Evolutionary conservation across 2,888 invertebrate genomes (phyloP).

Genomic region (Drosophila austrosaltans): DNA sequence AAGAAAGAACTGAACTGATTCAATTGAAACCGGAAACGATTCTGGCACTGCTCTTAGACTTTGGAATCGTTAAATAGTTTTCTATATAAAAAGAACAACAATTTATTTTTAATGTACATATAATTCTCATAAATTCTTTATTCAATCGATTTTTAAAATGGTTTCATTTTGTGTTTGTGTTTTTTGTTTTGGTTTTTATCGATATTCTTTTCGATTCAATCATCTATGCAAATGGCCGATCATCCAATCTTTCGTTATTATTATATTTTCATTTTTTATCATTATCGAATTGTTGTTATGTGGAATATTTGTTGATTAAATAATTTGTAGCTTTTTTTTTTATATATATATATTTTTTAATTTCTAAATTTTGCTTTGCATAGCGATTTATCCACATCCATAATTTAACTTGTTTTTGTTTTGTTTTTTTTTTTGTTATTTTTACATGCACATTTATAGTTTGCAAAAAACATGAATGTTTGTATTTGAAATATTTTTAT

Average conservation of each 20-base stretch:
- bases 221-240: constrained; percentile 70
- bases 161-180: constrained; percentile 42
- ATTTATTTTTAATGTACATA: constrained; percentile 67
- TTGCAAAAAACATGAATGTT: constrained; percentile 73
- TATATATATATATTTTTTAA: constrained; percentile 55
- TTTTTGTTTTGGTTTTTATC: constrained; percentile 34
- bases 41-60: too few relatives aligned
- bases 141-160: constrained; percentile 81
- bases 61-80: not conserved
- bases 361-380: constrained; percentile 46
- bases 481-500: constrained; percentile 21
- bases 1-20: too few relatives aligned
- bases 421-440: constrained; percentile 26
- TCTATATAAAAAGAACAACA: not conserved
- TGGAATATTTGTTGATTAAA: constrained; percentile 60
- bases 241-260: constrained; percentile 48
- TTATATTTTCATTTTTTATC: constrained; percentile 60
- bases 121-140: constrained; percentile 81
- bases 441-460: constrained; percentile 76
- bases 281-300: constrained; percentile 38
- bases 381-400: constrained; percentile 50
- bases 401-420: constrained; percentile 45
- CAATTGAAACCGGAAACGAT: too few relatives aligned
- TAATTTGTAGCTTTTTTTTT: constrained; percentile 54
- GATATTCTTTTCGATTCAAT: constrained; percentile 65